Evolutionary conservation across 2,113 vertebrate genomes (phyloP).

Genomic region (Saccopteryx leptura): DNA sequence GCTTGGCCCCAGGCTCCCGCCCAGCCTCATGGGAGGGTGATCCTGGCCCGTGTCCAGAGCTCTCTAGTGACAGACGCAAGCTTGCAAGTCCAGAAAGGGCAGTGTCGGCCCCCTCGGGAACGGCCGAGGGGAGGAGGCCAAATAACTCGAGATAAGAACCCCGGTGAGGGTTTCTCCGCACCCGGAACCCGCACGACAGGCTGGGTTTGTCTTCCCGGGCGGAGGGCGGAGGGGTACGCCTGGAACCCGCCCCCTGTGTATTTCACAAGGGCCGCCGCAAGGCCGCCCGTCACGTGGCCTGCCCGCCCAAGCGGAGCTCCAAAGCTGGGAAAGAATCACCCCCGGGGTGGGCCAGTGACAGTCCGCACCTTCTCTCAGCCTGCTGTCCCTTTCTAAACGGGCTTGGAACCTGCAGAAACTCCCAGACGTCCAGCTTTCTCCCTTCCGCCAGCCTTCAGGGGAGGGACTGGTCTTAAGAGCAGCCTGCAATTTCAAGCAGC

Average conservation of each 20-base stretch:
- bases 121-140: neutral
- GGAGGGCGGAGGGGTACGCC: too few species aligned
- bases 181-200: neutral
- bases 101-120: accelerated
- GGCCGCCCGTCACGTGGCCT: accelerated
- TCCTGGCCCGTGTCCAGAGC: neutral
- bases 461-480: neutral
- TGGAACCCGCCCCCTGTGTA: neutral
- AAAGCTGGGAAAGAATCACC: neutral
- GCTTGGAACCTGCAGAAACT: neutral
- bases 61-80: neutral
- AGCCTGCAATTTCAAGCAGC: neutral
- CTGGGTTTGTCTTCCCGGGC: neutral
- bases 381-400: neutral
- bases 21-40: neutral
- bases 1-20: neutral
- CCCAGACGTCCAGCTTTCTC: neutral
- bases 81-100: neutral
- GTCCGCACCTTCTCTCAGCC: neutral
- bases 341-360: neutral
- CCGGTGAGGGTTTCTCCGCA: neutral
- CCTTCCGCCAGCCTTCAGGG: neutral
- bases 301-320: neutral
- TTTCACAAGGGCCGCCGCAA: neutral
- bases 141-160: neutral